phyloP scores from a whole-genome alignment of 2,113 vertebrate genomes.

The Corythaixoides concolor region DNA sequence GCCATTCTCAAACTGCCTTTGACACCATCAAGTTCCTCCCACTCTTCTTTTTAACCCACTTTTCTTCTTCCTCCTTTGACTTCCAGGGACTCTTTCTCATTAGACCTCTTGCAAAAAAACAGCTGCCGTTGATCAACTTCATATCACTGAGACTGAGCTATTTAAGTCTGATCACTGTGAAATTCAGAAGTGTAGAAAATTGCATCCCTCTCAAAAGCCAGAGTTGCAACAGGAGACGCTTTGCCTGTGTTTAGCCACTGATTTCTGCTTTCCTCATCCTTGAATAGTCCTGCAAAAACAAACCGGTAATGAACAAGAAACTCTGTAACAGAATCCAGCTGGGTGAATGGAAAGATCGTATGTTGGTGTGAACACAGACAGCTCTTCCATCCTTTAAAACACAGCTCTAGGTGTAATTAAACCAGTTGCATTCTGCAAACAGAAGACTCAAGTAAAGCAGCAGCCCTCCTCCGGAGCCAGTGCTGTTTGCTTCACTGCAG shows the following conservation, averaged over 20 bases:
- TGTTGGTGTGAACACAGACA: neutral
- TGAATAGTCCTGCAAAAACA: constrained; percentile 5
- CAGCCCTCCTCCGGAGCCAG: neutral
- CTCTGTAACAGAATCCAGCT: neutral
- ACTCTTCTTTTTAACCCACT: neutral
- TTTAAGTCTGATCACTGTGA: neutral
- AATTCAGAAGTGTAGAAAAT: neutral
- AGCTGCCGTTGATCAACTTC: neutral
- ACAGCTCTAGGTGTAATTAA: constrained; percentile 4
- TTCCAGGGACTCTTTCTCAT: neutral
- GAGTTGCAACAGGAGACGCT: neutral
- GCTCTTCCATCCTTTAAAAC: neutral
- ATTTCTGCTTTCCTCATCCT: constrained; percentile 1
- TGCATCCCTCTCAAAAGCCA: neutral
- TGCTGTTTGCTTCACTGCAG: neutral
- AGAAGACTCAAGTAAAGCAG: neutral
- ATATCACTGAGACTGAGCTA: neutral
- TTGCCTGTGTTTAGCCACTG: neutral
- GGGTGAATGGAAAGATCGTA: neutral
- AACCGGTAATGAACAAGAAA: neutral
- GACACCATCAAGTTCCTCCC: neutral
- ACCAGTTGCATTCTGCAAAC: neutral
- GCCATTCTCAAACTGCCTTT: neutral
- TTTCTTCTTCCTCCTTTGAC: neutral
- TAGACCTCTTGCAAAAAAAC: neutral